phyloP scores from a whole-genome alignment of 2,113 vertebrate genomes.

The Stictonetta naevosa region DNA sequence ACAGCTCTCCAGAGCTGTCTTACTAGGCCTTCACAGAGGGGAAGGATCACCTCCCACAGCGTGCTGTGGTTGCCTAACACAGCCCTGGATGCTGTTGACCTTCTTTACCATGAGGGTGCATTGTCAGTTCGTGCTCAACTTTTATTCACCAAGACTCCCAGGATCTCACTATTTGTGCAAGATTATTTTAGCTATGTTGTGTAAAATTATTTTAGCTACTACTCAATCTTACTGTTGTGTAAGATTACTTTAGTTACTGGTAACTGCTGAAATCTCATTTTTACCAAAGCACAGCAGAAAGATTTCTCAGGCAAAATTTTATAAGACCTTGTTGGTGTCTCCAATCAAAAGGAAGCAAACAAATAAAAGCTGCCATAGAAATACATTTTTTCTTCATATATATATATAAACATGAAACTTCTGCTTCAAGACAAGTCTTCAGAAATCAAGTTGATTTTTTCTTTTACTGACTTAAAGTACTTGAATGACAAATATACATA shows the following conservation, averaged over 20 bases:
- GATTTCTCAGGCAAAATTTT: background rate
- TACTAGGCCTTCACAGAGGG: background rate
- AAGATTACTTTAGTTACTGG: constrained; percentile 23
- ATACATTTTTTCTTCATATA: background rate
- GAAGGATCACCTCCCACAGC: background rate
- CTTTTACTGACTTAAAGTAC: background rate
- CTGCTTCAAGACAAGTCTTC: background rate
- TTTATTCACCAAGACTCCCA: background rate
- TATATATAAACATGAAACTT: background rate
- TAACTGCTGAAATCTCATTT: background rate
- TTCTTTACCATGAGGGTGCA: background rate
- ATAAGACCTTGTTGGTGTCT: background rate
- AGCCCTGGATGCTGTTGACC: background rate
- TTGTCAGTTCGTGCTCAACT: background rate
- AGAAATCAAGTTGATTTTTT: background rate
- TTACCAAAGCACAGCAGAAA: background rate
- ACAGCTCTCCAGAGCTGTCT: background rate
- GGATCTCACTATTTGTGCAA: too few species aligned
- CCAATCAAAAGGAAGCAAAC: background rate
- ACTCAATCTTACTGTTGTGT: background rate
- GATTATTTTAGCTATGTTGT: too few species aligned
- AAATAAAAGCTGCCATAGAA: background rate
- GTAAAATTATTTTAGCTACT: too few species aligned
- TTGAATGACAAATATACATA: background rate
- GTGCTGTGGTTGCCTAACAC: background rate